Conservation (phyloP, 2,888 invertebrate genomes). For the Eupithecia dodoneata region DNA sequence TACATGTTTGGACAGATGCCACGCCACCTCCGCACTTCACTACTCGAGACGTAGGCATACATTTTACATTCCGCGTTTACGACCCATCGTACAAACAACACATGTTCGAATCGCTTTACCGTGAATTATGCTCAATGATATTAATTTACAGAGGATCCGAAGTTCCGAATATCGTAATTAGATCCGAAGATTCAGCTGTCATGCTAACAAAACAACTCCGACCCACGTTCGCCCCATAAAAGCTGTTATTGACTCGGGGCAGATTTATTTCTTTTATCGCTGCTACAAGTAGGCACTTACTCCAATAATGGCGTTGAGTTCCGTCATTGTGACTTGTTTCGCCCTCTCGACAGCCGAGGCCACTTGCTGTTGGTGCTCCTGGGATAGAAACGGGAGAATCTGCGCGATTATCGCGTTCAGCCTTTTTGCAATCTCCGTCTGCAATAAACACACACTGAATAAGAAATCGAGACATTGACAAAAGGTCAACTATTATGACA, state of each 20-base stretch:
- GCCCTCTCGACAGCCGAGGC: constrained; percentile 96
- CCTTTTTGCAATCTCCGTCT: constrained; percentile 98
- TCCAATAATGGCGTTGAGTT: constrained; percentile 96
- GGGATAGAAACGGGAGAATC: constrained; percentile 95
- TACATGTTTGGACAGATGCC: constrained; percentile 69
- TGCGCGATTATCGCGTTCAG: constrained; percentile 96
- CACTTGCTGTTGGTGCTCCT: constrained; percentile 96
- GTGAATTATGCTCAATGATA: constrained; percentile 59
- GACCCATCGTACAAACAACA: constrained; percentile 63
- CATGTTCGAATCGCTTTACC: constrained; percentile 65
- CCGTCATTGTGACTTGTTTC: constrained; percentile 97
- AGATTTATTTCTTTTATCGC: constrained; percentile 46
- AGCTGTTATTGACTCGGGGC: constrained; percentile 42
- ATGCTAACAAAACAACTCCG: constrained; percentile 41
- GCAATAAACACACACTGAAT: constrained; percentile 70
- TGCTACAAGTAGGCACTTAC: constrained; percentile 83
- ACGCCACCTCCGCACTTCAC: constrained; percentile 43
- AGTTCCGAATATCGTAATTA: constrained; percentile 39
- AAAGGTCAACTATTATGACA: constrained; percentile 42
- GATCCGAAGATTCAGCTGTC: constrained; percentile 42
- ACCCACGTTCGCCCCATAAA: constrained; percentile 45
- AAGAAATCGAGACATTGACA: constrained; percentile 40
- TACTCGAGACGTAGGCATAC: constrained; percentile 32
- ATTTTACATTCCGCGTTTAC: constrained; percentile 62
- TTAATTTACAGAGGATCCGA: constrained; percentile 56